Conservation (phyloP, 2,797 vertebrate genomes). For the Peromyscus aztecus region DNA sequence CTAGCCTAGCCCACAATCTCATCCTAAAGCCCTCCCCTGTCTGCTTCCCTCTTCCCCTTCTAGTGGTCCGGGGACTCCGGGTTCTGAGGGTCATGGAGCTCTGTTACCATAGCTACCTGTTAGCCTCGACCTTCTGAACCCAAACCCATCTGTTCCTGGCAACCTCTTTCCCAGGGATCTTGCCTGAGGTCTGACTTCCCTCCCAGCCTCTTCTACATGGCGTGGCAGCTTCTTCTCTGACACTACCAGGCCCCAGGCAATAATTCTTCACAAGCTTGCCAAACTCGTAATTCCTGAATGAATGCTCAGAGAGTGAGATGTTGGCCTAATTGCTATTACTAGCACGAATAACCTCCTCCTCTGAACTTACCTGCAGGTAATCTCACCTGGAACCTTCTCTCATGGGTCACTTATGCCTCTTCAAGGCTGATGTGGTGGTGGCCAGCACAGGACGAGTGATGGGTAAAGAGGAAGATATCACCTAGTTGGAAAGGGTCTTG, state of each 20-base stretch:
- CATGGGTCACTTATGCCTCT: not conserved
- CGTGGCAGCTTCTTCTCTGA: conserved; percentile 4
- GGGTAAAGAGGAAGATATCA: not conserved
- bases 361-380: not conserved
- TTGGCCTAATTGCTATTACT: conserved; percentile 55
- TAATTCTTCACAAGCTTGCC: conserved; percentile 52
- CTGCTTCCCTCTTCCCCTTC: not conserved
- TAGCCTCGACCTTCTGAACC: not conserved
- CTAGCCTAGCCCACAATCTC: not conserved
- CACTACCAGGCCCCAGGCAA: not conserved
- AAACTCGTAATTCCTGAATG: conserved; percentile 54
- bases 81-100: not conserved
- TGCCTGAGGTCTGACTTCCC: not conserved
- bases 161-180: not conserved
- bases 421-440: not conserved
- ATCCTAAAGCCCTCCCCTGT: not conserved
- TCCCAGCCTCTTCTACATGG: not conserved
- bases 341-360: not conserved
- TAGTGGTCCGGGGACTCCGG: not conserved
- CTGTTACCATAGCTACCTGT: not conserved
- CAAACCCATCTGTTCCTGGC: not conserved
- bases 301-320: conserved; percentile 9
- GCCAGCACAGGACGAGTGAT: not conserved
- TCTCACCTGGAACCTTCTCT: not conserved
- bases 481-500: not conserved